Base-by-base conservation (phyloP, 2,888 invertebrate genomes). In the Dryobota labecula region DNA sequence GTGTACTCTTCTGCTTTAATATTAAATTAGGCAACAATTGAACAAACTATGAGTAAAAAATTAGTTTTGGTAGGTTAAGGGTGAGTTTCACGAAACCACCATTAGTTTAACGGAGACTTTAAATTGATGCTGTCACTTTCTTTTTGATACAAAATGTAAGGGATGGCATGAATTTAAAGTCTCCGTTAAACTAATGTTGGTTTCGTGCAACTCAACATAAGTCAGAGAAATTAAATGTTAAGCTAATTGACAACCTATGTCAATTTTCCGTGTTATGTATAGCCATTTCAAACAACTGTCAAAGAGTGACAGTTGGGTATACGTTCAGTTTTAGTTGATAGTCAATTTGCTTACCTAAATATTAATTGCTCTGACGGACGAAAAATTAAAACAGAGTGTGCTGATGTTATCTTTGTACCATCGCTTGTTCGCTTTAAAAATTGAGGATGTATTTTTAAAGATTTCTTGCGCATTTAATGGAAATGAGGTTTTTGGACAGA, bases 1-100 rank as follows among this genome's bases (percentile, higher is more conserved):
- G 13, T 63, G 36, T 30, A 56, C 18, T 43, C n/a, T 61, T 45
- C n/a, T 45, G 68, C 56, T 74, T 78, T 47, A 9, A 54, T n/a
- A n/a, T 54, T 11, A 33, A 58, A 51, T 30, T 30, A 61, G 9
- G 6, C 47, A 47, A 47, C 5, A 61, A 30, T n/a, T 45, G 15
- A 30, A 15, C 1, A 9, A 61, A 33, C 9, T 18, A 43, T 33
- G 9, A 15, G 33, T n/a, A 20, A 20, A 18, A 13, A n/a, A 38
- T 6, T 24, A 6, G 15, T 57, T n/a, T 15, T 36, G n/a, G n/a
- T 33, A 9, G 36, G 18, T 38, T 24, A 24, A n/a, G n/a, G n/a
- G n/a, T n/a, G n/a, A n/a, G n/a, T n/a, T n/a, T n/a, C n/a, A n/a
- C n/a, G n/a, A n/a, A n/a, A n/a, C n/a, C n/a, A n/a, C n/a, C n/a